These are phyloP conservation scores for Leucoraja ocellata DNA, from an alignment of 2,797 vertebrate species.

Conservation along the genomic window DNA sequence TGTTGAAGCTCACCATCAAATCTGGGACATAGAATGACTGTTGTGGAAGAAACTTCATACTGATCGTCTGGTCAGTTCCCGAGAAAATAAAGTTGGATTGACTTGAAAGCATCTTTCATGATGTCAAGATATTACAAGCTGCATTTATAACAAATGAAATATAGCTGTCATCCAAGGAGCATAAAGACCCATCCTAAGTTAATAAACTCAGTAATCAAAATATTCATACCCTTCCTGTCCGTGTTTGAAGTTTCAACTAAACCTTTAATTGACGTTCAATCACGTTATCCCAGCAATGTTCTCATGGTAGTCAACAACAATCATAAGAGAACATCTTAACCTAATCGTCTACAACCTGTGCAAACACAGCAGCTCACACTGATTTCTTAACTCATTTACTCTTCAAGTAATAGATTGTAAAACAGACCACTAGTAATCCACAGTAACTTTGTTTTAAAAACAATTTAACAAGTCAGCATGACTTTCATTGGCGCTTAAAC, in stretches of 20 bases:
- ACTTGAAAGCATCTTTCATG: not conserved
- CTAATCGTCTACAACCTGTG: not conserved
- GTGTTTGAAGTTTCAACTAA: not conserved
- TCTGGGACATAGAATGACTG: not conserved
- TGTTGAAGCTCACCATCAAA: not conserved
- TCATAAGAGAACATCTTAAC: not conserved
- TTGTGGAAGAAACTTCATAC: not conserved
- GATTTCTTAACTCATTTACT: not conserved
- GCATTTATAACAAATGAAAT: not conserved
- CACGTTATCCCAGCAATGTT: not conserved
- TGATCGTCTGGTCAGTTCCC: not conserved
- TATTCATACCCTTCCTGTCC: not conserved
- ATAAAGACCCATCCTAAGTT: not conserved
- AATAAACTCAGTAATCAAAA: not conserved
- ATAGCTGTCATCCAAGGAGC: not conserved
- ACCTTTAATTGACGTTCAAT: not conserved
- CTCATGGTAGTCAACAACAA: not conserved
- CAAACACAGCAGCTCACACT: not conserved
- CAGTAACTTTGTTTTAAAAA: not conserved
- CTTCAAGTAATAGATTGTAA: not conserved
- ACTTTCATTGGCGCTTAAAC: not conserved
- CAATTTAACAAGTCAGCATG: not conserved
- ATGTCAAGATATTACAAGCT: not conserved
- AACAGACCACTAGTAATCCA: not conserved
- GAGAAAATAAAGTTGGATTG: not conserved